Base-by-base conservation (phyloP, 1,140 invertebrate species). In the Drosophila yakuba region DNA sequence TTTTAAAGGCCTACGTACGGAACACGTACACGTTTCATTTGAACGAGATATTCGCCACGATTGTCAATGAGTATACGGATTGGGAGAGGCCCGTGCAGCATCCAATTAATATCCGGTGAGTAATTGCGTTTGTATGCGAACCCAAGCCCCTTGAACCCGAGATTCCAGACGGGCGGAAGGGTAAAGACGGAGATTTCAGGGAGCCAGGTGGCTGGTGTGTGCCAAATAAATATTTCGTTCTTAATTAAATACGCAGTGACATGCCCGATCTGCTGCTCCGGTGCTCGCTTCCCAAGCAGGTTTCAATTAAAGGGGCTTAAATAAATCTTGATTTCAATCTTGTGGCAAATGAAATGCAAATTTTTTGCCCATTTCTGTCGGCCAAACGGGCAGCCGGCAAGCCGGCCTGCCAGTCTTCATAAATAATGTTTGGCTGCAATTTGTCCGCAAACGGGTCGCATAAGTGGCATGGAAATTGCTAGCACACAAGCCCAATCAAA, bases 61-160 rank as follows among this genome's bases (percentile, higher is more conserved):
- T 97, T 79, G 96, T 99, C 74, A 99, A 99, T 93, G 98, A 99
- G 91, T 99, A 99, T 93, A 99, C 97, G 3, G 98, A 99, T 92
- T 99, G 98, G 98, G 97, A 98, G 88, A 94, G 96, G 75, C 97
- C 98, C 3, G 95, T 97, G 8, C 97, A 98, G 86, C 97, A 98
- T 95, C 97, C 97, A 25, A 96, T 98, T 75, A 97, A 97, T 93
- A 97, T 98, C 45, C 95, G 95, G 95, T 95, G 93, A 92, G 84
- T 89, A 89, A 88, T 89, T 86, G 83, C 83, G 83, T 86, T 88
- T 86, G 83, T 88, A 50, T 63, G 78, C 68, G 61, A 68, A 57
- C 41, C 74, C 52, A 8, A 25, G 39, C 32, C 35, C 55, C 55
- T 36, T 58, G 55, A 51, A 44, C 39, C 72, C 38, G 15, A 32